These are phyloP conservation scores for Vanacampus margaritifer DNA, from an alignment of 2,113 vertebrate species.

Conservation along the genomic window DNA sequence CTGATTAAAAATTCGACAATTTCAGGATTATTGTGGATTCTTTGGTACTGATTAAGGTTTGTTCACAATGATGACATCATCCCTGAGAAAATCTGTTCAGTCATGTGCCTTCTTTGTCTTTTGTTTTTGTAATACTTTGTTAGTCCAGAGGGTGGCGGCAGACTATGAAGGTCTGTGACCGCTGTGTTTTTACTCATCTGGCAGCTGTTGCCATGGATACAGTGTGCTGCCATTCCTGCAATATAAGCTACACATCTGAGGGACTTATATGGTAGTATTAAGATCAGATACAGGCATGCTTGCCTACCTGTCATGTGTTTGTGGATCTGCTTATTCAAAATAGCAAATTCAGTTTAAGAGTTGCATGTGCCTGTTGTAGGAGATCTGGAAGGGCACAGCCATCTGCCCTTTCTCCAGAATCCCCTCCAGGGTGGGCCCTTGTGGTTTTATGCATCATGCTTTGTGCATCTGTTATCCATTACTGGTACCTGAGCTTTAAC, in stretches of 20 bases:
- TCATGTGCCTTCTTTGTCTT: slow-evolving; percentile 8
- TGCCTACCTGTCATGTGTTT: slow-evolving; percentile 15
- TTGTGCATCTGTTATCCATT: not conserved
- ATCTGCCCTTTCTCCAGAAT: slow-evolving; percentile 2
- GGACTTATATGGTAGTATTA: slow-evolving; percentile 68
- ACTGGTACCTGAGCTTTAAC: not conserved
- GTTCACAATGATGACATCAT: not conserved
- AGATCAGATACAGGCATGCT: slow-evolving; percentile 35
- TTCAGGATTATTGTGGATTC: not conserved
- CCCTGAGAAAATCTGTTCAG: not conserved
- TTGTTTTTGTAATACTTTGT: slow-evolving; percentile 51
- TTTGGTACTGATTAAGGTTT: not conserved
- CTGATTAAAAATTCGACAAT: not conserved
- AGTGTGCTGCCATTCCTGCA: slow-evolving; percentile 49
- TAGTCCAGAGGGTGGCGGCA: slow-evolving; percentile 80
- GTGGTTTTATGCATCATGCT: not conserved
- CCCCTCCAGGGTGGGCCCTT: not conserved
- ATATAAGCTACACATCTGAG: slow-evolving; percentile 36
- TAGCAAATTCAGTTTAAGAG: not conserved
- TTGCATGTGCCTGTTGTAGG: not conserved
- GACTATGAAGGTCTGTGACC: slow-evolving; percentile 51
- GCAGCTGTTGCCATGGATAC: slow-evolving; percentile 89
- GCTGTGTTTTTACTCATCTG: slow-evolving; percentile 55
- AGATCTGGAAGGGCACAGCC: not conserved
- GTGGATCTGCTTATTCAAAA: not conserved